Conservation (phyloP, 2,113 vertebrate species). For the Pseudorhombus dupliciocellatus region DNA sequence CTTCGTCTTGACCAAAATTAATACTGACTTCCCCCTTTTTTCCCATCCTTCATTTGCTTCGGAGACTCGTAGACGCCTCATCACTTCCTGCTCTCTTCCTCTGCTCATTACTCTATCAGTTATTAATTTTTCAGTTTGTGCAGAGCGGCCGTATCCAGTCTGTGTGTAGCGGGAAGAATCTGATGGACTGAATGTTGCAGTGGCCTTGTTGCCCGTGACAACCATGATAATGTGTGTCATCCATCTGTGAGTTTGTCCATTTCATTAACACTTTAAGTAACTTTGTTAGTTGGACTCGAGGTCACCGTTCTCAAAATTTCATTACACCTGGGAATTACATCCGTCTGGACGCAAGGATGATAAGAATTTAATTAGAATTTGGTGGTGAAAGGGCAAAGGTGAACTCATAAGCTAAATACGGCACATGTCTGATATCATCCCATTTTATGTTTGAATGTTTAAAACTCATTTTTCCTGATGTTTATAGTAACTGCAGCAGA, state of each 20-base stretch:
- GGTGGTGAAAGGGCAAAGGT: background rate
- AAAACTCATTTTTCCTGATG: background rate
- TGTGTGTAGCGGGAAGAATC: no score
- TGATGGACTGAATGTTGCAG: background rate
- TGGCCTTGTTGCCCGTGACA: constrained; percentile 4
- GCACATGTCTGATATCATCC: background rate
- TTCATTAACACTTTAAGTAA: background rate
- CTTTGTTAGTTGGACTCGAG: background rate
- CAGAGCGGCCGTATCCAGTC: background rate
- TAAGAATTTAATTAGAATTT: no score
- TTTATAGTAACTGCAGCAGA: background rate
- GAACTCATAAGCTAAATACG: background rate
- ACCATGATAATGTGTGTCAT: background rate
- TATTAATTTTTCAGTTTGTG: constrained; percentile 18
- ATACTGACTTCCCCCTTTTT: constrained; percentile 41
- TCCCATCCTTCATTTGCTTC: constrained; percentile 19
- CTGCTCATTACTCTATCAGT: constrained; percentile 18
- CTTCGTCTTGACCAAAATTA: constrained; percentile 18
- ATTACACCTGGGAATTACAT: background rate
- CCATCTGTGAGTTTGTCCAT: background rate
- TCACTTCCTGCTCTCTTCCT: constrained; percentile 30
- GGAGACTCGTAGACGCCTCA: constrained; percentile 38
- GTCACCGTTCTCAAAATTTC: background rate
- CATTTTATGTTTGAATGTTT: background rate
- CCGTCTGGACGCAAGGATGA: background rate